Base-by-base conservation (phyloP, 2,797 vertebrate species). In the Tamandua tetradactyla region DNA sequence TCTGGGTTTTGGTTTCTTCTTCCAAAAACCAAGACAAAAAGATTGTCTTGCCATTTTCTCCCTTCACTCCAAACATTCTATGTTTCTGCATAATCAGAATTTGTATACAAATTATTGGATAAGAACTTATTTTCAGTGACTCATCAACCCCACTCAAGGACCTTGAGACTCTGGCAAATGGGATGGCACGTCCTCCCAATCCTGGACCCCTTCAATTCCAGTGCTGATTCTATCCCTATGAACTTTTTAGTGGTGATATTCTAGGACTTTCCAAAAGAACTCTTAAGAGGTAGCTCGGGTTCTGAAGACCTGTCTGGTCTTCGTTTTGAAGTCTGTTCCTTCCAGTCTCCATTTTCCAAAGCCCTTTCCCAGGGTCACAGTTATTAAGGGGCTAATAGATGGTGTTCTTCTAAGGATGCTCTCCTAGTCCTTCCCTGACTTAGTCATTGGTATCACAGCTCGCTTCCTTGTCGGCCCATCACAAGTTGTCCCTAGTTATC, bases 51-150 rank as follows among this genome's bases (percentile, higher is more conserved):
- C 57, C 91, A 92, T 74, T 72, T 87, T 59, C 1, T 74, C 30
- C n/a, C 69, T 22, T 84, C 11, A 62, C 22, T 89, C 15, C 81
- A n/a, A 87, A 87, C 9, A n/a, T 4, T 82, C 30, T 55, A 17
- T 52, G 17, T 66, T 89, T 85, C n/a, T 87, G 35, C 20, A 74
- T 52, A 79, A 91, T 25, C 8, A 32, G 25, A 69, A 69, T 61
- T 95, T 93, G 61, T 18, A 80, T 87, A 64, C 32, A 92, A 89
- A 57, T 42, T 85, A 59, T 88, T 88, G 74, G 35, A 72, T 3
- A 89, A 25, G 76, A 49, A 49, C 79, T 72, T 30, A n/a, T n/a
- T n/a, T n/a, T n/a, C n/a, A n/a, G n/a, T n/a, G n/a, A n/a, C n/a
- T n/a, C n/a, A n/a, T n/a, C n/a, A 83, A 57, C 9, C 5, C 9